Percentiles rank a stretch among this genome's conserved stretches.
phyloP scores from a whole-genome alignment of 37 sponge, comb jelly and placozoan genomes.

The Ephydatia muelleri region DNA sequence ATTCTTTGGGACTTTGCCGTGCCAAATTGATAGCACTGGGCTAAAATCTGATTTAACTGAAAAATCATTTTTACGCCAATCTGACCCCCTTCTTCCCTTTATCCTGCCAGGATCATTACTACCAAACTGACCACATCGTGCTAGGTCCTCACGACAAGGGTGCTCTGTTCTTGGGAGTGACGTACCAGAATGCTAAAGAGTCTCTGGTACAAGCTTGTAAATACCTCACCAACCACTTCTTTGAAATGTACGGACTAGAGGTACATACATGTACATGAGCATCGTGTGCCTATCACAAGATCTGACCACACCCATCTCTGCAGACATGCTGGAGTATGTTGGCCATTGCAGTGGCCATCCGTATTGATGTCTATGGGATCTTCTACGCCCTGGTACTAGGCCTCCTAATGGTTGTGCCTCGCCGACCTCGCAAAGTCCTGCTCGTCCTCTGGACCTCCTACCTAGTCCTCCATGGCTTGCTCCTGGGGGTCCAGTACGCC shows the following conservation, averaged over 20 bases:
- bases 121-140: slow-evolving; percentile 20
- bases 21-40: no score
- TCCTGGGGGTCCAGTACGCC: slow-evolving; percentile 52
- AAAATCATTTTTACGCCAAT: no score
- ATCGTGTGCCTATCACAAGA: not conserved
- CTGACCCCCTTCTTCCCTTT: no score
- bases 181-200: slow-evolving; percentile 35
- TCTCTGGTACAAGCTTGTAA: slow-evolving; percentile 36
- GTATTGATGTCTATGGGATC: slow-evolving; percentile 63
- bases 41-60: no score
- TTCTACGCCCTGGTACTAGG: slow-evolving; percentile 32
- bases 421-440: slow-evolving; percentile 22
- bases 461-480: slow-evolving; percentile 43
- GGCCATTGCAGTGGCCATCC: slow-evolving; percentile 52
- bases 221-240: slow-evolving; percentile 78
- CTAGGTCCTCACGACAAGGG: no score
- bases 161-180: slow-evolving; percentile 57
- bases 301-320: not conserved
- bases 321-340: slow-evolving; percentile 36
- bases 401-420: slow-evolving; percentile 13
- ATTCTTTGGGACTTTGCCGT: no score
- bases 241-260: slow-evolving; percentile 77
- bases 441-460: slow-evolving; percentile 29
- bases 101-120: no score
- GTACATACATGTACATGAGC: slow-evolving; percentile 3